phyloP scores from a whole-genome alignment of 1,140 invertebrate genomes.

The Nixonia krombeini region DNA sequence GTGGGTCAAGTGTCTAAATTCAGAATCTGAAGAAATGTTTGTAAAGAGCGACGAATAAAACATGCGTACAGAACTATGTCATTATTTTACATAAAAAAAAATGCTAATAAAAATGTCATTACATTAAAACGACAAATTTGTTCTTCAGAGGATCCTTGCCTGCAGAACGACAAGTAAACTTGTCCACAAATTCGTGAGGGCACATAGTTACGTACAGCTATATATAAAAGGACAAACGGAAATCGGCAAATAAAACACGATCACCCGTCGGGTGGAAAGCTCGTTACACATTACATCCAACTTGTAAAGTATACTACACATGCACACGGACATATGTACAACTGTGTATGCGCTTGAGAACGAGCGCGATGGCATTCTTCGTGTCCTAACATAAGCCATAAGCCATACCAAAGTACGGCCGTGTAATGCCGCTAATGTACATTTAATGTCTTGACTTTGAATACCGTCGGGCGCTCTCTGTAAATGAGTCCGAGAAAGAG shows the following conservation, averaged over 20 bases:
- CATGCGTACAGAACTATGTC: no score
- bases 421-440: conserved; percentile 63
- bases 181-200: conserved; percentile 38
- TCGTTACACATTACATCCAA: conserved; percentile 50
- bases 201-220: no score
- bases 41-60: no score
- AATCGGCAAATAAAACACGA: no score
- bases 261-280: conserved; percentile 48
- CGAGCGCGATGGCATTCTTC: conserved; percentile 47
- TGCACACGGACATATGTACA: no score
- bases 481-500: conserved; percentile 47
- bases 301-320: no score
- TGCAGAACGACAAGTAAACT: conserved; percentile 42
- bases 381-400: conserved; percentile 43
- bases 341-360: conserved; percentile 43
- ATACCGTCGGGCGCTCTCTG: conserved; percentile 54
- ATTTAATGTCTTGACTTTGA: conserved; percentile 71
- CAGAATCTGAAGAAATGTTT: no score
- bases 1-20: no score
- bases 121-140: background rate
- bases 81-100: no score
- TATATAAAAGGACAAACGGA: no score
- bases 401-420: conserved; percentile 45
- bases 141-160: conserved; percentile 44
- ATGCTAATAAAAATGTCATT: conserved; percentile 5